A percentile compares a stretch with the other conserved stretches of the same genome.
Evolutionary conservation across 1,140 invertebrate species (phyloP).

Genomic region (Drosophila aff.): DNA sequence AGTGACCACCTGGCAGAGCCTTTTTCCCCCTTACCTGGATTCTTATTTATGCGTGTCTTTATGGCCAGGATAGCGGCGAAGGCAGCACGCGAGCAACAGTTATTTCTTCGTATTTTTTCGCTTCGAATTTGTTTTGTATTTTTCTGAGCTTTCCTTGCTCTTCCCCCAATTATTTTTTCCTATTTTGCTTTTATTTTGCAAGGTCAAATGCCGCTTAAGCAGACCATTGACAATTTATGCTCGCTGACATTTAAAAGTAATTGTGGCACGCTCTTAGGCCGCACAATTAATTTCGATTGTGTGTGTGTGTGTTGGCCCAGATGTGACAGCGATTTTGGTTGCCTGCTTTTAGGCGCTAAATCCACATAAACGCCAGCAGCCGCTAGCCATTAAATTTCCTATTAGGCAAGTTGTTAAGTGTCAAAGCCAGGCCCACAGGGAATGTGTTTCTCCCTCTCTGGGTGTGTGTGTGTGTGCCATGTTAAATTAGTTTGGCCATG

Average conservation of each 20-base stretch:
- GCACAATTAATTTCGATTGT: slow-evolving; percentile 38
- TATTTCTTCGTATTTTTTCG: slow-evolving; percentile 8
- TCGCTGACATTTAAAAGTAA: slow-evolving; percentile 47
- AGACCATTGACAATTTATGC: slow-evolving; percentile 26
- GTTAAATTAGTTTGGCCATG: slow-evolving; percentile 40
- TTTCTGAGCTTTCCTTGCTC: not conserved
- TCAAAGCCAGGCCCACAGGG: slow-evolving; percentile 37
- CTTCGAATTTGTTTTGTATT: no score
- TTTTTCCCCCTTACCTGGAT: slow-evolving; percentile 1
- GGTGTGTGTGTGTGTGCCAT: not conserved
- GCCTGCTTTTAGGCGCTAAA: slow-evolving; percentile 30
- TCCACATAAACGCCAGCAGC: slow-evolving; percentile 45
- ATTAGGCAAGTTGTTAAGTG: slow-evolving; percentile 61
- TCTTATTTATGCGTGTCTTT: slow-evolving; percentile 49
- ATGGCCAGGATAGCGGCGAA: slow-evolving; percentile 1
- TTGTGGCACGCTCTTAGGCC: slow-evolving; percentile 46
- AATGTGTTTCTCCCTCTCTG: slow-evolving; percentile 3
- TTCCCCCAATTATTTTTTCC: slow-evolving; percentile 1
- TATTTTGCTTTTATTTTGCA: slow-evolving; percentile 9
- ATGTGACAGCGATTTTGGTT: slow-evolving; percentile 21
- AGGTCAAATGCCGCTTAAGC: slow-evolving; percentile 60
- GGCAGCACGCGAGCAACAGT: slow-evolving; percentile 48
- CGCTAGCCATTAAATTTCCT: slow-evolving; percentile 43
- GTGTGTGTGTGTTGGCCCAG: slow-evolving; percentile 21
- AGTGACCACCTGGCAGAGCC: slow-evolving; percentile 51